Evolutionary conservation across 1,140 invertebrate genomes (phyloP).

Genomic region (Trigoniulus corallinus): DNA sequence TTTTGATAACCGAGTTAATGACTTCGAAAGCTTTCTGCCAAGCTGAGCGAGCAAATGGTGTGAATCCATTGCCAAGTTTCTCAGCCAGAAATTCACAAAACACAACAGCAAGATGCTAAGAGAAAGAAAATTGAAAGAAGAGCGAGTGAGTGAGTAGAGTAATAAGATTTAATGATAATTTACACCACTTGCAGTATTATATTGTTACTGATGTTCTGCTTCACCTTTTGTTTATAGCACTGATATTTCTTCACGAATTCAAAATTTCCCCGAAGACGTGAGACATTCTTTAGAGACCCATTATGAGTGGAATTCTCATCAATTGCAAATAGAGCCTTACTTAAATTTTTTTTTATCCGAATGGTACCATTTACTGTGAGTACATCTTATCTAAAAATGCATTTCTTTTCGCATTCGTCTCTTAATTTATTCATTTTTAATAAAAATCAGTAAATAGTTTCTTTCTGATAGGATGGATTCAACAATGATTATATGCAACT

Average conservation of each 20-base stretch:
- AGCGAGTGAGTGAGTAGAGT: neutral
- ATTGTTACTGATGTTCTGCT: neutral
- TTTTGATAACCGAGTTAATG: neutral
- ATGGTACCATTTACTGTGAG: too few relatives aligned
- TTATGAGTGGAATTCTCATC: too few relatives aligned
- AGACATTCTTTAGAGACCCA: neutral
- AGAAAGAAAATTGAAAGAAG: neutral
- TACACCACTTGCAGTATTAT: neutral
- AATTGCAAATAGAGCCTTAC: too few relatives aligned
- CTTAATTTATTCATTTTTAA: too few relatives aligned
- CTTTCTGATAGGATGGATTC: too few relatives aligned
- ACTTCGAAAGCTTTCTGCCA: neutral
- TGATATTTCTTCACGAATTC: neutral
- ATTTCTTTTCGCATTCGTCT: too few relatives aligned
- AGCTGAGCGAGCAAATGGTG: neutral
- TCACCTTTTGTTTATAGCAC: neutral
- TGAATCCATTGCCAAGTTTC: neutral
- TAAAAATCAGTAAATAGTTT: too few relatives aligned
- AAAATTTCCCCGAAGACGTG: neutral
- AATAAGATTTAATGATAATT: neutral
- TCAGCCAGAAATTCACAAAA: neutral
- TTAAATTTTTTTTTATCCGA: too few relatives aligned
- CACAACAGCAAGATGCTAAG: neutral
- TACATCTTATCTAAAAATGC: too few relatives aligned
- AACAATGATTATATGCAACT: too few relatives aligned